phyloP scores from a whole-genome alignment of 2,797 vertebrate species.

The Pelodytes ibericus region DNA sequence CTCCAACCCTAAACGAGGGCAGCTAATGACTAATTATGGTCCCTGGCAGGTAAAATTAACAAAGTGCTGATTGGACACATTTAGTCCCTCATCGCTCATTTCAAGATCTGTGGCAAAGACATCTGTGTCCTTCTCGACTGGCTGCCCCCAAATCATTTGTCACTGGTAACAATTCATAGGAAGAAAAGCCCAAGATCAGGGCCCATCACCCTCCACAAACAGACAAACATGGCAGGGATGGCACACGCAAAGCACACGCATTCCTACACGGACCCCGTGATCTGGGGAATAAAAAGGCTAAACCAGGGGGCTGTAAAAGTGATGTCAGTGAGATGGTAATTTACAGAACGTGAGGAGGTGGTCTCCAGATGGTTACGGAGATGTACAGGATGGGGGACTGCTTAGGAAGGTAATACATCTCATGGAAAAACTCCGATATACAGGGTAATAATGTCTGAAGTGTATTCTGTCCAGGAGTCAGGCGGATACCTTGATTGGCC shows the following conservation, averaged over 20 bases:
- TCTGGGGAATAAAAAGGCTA: too few species aligned
- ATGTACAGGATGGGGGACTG: too few species aligned
- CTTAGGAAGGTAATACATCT: too few species aligned
- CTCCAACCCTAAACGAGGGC: background rate
- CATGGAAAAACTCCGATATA: too few species aligned
- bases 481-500: too few species aligned
- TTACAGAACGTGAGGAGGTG: too few species aligned
- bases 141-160: conserved; percentile 86
- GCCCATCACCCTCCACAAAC: conserved; percentile 72
- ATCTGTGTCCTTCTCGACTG: conserved; percentile 98
- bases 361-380: too few species aligned
- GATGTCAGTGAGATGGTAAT: too few species aligned
- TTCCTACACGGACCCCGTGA: background rate
- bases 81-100: conserved; percentile 56
- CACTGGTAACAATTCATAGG: conserved; percentile 72
- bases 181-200: conserved; percentile 64
- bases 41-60: conserved; percentile 68
- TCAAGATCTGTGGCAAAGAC: conserved; percentile 87
- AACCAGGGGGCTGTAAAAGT: too few species aligned
- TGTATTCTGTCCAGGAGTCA: too few species aligned
- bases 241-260: background rate
- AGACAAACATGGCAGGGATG: conserved; percentile 58
- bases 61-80: conserved; percentile 79
- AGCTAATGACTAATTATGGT: conserved; percentile 74
- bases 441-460: too few species aligned